Evolutionary conservation across 2,113 vertebrate species (phyloP).

Genomic region (Thomomys bottae): DNA sequence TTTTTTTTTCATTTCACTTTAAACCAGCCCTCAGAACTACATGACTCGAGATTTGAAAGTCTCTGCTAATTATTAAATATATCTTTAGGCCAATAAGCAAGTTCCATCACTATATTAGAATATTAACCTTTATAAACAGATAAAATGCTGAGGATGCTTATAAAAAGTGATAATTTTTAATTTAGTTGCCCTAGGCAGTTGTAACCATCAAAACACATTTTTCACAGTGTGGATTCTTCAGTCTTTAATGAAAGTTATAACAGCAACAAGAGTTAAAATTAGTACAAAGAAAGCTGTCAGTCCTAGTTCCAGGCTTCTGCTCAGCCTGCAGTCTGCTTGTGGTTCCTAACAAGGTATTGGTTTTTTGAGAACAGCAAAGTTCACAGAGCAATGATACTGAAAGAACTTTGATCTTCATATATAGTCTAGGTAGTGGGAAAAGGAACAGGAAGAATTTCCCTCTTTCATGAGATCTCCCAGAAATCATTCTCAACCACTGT

Average conservation of each 20-base stretch:
- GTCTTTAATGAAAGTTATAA: background rate
- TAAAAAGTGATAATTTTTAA: background rate
- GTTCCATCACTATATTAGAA: background rate
- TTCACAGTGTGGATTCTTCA: background rate
- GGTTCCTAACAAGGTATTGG: background rate
- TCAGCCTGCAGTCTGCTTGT: background rate
- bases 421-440: background rate
- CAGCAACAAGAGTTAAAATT: background rate
- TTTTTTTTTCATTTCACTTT: background rate
- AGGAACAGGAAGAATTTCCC: background rate
- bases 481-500: background rate
- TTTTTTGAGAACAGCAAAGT: background rate
- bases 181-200: background rate
- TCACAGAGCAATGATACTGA: background rate
- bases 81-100: background rate
- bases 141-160: background rate
- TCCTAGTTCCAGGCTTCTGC: background rate
- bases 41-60: background rate
- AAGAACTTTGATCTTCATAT: background rate
- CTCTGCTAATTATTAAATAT: background rate
- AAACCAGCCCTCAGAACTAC: background rate
- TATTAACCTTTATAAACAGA: conserved; percentile 19
- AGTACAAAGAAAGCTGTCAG: background rate
- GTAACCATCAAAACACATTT: conserved; percentile 20
- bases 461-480: background rate